Percentiles rank a stretch among this genome's conserved stretches.
These are phyloP conservation scores for Delichon dasypus DNA, from an alignment of 2,797 vertebrate species.

Conservation along the genomic window DNA sequence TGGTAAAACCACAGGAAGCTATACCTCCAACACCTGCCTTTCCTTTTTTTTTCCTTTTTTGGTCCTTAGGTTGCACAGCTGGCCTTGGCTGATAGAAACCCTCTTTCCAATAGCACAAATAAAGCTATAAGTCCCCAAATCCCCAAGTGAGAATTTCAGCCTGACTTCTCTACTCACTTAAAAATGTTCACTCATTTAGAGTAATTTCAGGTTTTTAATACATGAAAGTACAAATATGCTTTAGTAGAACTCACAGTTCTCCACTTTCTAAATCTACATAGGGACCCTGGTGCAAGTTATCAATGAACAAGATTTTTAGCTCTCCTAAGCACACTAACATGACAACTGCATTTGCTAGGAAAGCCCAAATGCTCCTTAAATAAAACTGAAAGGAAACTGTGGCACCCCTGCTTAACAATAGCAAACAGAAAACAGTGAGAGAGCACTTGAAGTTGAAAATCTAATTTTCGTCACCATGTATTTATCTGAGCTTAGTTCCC, in stretches of 20 bases:
- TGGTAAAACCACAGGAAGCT: neutral
- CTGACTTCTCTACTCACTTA: neutral
- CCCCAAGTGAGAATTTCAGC: neutral
- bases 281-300: neutral
- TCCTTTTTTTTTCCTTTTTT: neutral
- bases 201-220: neutral
- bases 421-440: conserved; percentile 52
- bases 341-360: conserved; percentile 11
- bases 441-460: conserved; percentile 65
- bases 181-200: neutral
- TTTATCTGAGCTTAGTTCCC: conserved; percentile 76
- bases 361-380: conserved; percentile 36
- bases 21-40: neutral
- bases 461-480: conserved; percentile 60
- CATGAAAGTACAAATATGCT: neutral
- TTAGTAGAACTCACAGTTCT: neutral
- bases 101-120: neutral
- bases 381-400: conserved; percentile 51
- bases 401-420: conserved; percentile 47
- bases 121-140: neutral
- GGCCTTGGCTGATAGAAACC: neutral
- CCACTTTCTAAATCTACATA: neutral
- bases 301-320: conserved; percentile 35
- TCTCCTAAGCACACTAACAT: conserved; percentile 14
- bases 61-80: neutral